A percentile compares a stretch with the other conserved stretches of the same genome.
Evolutionary conservation across 2,113 vertebrate genomes (phyloP).

Genomic region (Solea solea): DNA sequence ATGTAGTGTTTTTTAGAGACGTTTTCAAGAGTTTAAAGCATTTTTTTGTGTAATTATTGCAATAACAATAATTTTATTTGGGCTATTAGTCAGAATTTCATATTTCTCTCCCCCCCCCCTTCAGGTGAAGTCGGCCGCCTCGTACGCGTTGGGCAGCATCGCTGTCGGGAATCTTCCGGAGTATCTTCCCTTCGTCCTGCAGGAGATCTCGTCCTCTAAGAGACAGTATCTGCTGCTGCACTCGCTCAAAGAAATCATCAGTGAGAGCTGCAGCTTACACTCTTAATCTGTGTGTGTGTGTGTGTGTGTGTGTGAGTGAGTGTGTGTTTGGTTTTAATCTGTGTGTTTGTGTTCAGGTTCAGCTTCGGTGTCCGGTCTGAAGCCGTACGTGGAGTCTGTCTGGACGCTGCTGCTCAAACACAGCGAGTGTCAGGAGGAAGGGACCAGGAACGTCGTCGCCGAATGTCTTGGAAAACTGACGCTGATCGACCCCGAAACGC

Average conservation of each 20-base stretch:
- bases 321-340: constrained; percentile 8
- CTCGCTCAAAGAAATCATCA: constrained; percentile 99
- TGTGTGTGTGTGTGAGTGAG: not conserved
- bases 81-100: too few species aligned
- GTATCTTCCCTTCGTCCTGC: constrained; percentile 97
- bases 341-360: constrained; percentile 77
- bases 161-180: constrained; percentile 98
- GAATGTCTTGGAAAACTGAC: constrained; percentile 98
- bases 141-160: constrained; percentile 96
- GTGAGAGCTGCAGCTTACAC: constrained; percentile 31
- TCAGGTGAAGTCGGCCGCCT: constrained; percentile 93
- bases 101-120: not conserved
- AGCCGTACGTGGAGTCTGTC: constrained; percentile 96
- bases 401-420: constrained; percentile 96
- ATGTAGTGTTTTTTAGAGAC: too few species aligned
- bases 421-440: constrained; percentile 97
- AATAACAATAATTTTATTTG: too few species aligned
- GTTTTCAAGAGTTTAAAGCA: too few species aligned
- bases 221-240: constrained; percentile 97
- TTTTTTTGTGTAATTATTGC: too few species aligned
- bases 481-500: constrained; percentile 95
- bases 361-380: constrained; percentile 91
- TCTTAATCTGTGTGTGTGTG: not conserved
- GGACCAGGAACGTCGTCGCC: constrained; percentile 97
- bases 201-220: constrained; percentile 98